A percentile compares a stretch with the other conserved stretches of the same genome.
phyloP scores from a whole-genome alignment of 2,797 vertebrate species.

The Vespertilio murinus region DNA sequence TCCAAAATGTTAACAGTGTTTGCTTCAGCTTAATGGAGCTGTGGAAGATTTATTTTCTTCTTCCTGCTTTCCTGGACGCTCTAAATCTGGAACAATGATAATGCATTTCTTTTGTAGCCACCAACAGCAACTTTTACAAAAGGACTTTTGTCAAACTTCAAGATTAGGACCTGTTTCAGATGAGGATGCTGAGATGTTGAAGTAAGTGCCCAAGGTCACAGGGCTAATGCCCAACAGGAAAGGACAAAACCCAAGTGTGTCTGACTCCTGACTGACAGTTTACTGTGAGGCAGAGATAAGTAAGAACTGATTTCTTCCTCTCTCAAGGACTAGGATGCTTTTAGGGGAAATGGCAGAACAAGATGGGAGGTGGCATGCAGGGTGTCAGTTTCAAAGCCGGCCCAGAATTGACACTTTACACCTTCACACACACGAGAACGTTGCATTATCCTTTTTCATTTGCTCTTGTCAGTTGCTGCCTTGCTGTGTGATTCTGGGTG shows the following conservation, averaged over 20 bases:
- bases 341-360: not conserved
- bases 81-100: not conserved
- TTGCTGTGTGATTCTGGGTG: not conserved
- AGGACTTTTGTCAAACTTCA: not conserved
- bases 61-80: not conserved
- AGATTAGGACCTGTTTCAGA: not conserved
- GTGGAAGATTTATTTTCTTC: not conserved
- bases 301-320: not conserved
- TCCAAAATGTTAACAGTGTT: not conserved
- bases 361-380: not conserved
- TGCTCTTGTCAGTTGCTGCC: not conserved
- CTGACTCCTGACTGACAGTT: too few species aligned
- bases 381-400: not conserved
- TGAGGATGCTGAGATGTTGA: not conserved
- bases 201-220: not conserved
- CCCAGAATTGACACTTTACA: fast-evolving
- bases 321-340: too few species aligned
- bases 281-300: too few species aligned
- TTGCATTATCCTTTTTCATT: not conserved
- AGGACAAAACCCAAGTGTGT: not conserved
- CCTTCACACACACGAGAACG: not conserved
- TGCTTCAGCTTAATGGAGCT: not conserved
- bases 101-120: not conserved
- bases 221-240: not conserved
- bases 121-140: not conserved